These are phyloP conservation scores for Panthera leo DNA, from an alignment of 2,113 vertebrate species.

Conservation along the genomic window DNA sequence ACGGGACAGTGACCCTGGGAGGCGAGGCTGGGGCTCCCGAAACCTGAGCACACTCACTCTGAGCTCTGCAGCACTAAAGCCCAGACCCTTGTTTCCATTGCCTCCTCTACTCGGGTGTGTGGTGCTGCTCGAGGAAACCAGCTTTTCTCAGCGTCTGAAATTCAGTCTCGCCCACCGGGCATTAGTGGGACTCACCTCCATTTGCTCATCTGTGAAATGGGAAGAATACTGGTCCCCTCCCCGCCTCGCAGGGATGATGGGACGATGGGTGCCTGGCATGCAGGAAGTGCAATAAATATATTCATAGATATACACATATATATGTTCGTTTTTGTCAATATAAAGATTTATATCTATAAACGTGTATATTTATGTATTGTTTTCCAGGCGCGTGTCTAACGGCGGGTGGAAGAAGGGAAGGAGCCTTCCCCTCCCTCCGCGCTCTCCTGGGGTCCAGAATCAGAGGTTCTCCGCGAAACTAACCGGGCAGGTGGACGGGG, in stretches of 20 bases:
- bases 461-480: rapidly evolving
- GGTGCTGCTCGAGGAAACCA: not conserved
- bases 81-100: not conserved
- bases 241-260: too few relatives aligned
- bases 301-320: too few relatives aligned
- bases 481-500: not conserved
- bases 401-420: not conserved
- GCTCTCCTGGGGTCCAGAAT: rapidly evolving
- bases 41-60: rapidly evolving
- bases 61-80: rapidly evolving
- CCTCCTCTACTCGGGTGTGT: rapidly evolving
- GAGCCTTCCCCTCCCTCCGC: not conserved
- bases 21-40: not conserved
- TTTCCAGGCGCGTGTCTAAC: not conserved
- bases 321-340: too few relatives aligned
- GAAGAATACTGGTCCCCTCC: not conserved
- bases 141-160: not conserved
- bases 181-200: too few relatives aligned
- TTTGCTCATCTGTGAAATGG: not conserved
- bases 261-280: not conserved
- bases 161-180: not conserved
- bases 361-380: too few relatives aligned
- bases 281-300: rapidly evolving
- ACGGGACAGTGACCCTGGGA: not conserved
- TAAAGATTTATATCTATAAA: too few relatives aligned